Evolutionary conservation across 2,888 invertebrate species (phyloP).

Genomic region (Entomobrya multifasciata): DNA sequence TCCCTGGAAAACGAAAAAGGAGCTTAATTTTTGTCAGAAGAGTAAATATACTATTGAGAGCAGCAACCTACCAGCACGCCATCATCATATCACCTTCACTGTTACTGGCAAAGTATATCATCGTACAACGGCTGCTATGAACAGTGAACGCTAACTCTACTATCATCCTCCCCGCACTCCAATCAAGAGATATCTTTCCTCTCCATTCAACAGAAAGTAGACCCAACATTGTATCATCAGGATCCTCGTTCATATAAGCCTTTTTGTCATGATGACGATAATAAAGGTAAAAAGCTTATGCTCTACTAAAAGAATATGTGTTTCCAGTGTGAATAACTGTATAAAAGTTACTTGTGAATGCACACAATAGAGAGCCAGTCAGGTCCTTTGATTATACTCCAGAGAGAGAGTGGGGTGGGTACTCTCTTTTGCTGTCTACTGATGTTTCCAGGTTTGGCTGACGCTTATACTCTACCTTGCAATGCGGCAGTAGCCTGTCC

Average conservation of each 20-base stretch:
- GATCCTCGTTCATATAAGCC: neutral
- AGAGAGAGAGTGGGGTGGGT: constrained; percentile 57
- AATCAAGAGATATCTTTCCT: constrained; percentile 41
- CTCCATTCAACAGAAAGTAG: constrained; percentile 10
- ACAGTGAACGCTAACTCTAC: no score
- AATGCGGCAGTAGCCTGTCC: constrained; percentile 30
- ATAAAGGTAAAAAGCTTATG: constrained; percentile 33
- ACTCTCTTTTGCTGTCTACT: constrained; percentile 4
- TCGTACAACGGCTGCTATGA: neutral
- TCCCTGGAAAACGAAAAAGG: constrained; percentile 61
- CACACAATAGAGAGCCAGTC: constrained; percentile 23
- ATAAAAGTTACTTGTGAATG: constrained; percentile 32
- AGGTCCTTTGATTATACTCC: constrained; percentile 68
- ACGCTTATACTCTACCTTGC: neutral
- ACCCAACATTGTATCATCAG: neutral
- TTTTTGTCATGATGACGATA: constrained; percentile 15
- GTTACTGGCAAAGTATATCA: neutral
- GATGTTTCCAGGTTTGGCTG: constrained; percentile 39
- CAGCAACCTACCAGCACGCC: neutral
- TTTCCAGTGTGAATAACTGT: neutral
- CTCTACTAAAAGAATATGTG: neutral
- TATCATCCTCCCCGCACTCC: constrained; percentile 37
- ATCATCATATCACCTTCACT: neutral
- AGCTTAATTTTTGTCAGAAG: constrained; percentile 62
- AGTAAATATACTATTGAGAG: neutral